These are phyloP conservation scores for Limonius californicus DNA, from an alignment of 1,140 invertebrate species.

Conservation along the genomic window DNA sequence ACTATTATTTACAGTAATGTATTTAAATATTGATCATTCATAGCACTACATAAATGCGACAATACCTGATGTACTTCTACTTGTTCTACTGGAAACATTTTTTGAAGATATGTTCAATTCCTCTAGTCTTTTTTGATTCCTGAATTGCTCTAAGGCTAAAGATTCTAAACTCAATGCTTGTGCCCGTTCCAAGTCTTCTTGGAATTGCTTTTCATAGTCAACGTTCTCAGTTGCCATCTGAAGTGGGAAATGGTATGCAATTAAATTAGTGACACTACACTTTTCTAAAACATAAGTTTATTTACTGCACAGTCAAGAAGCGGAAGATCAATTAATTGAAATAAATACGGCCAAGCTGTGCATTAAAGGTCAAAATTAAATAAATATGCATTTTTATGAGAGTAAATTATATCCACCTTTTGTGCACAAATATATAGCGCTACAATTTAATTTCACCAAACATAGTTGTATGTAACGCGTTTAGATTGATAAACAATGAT, in stretches of 20 bases:
- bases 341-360: background rate
- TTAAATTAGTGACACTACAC: background rate
- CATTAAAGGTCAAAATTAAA: background rate
- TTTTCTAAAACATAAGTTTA: background rate
- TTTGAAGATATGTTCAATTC: conserved; percentile 36
- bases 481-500: background rate
- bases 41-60: background rate
- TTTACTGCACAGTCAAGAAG: background rate
- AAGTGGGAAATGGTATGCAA: background rate
- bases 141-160: conserved; percentile 75
- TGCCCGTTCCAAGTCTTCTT: conserved; percentile 80
- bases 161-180: conserved; percentile 81
- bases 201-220: conserved; percentile 76
- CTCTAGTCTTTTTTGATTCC: conserved; percentile 55
- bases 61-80: conserved; percentile 32
- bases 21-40: too few species aligned
- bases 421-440: too few species aligned
- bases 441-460: background rate
- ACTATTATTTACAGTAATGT: too few species aligned
- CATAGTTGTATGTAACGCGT: background rate
- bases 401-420: too few species aligned
- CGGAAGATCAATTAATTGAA: background rate
- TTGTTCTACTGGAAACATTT: conserved; percentile 18
- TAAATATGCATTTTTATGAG: background rate
- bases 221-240: conserved; percentile 2